Conservation (phyloP, 2,888 invertebrate species). For the Eristalis pertinax region DNA sequence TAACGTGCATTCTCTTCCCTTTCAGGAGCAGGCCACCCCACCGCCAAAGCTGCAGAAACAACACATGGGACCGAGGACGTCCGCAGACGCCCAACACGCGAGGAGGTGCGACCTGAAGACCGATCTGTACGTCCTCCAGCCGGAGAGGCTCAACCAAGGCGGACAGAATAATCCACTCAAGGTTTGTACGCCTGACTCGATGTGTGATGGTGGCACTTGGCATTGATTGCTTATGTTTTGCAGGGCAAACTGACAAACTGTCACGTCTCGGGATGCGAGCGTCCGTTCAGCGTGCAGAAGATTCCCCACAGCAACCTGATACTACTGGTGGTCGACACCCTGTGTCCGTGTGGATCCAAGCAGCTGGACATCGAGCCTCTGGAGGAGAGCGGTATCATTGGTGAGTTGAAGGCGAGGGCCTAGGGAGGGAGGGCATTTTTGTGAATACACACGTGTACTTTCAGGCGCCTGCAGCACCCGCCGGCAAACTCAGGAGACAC, state of each 20-base stretch:
- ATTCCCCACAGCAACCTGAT: constrained; percentile 95
- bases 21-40: constrained; percentile 79
- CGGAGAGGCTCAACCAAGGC: constrained; percentile 89
- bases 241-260: constrained; percentile 93
- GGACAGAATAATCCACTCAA: constrained; percentile 92
- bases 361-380: constrained; percentile 91
- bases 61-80: constrained; percentile 79
- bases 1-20: background rate
- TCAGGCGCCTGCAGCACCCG: constrained; percentile 82
- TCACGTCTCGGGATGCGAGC: constrained; percentile 93
- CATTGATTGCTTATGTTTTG: constrained; percentile 11
- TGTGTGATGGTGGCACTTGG: background rate
- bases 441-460: background rate
- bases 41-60: constrained; percentile 79
- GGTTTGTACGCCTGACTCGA: constrained; percentile 73
- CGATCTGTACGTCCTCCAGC: constrained; percentile 92
- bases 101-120: constrained; percentile 93
- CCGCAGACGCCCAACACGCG: constrained; percentile 84
- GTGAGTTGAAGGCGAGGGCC: constrained; percentile 73
- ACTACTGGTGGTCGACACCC: constrained; percentile 92
- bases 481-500: constrained; percentile 85
- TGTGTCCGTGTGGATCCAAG: constrained; percentile 94
- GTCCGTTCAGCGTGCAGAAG: constrained; percentile 95
- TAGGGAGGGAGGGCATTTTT: too few species aligned
- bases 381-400: constrained; percentile 85